Evolutionary conservation across 1,140 invertebrate genomes (phyloP), one percentile per base, ranked within the genome.

Genomic region (Acromyrmex heyeri): DNA sequence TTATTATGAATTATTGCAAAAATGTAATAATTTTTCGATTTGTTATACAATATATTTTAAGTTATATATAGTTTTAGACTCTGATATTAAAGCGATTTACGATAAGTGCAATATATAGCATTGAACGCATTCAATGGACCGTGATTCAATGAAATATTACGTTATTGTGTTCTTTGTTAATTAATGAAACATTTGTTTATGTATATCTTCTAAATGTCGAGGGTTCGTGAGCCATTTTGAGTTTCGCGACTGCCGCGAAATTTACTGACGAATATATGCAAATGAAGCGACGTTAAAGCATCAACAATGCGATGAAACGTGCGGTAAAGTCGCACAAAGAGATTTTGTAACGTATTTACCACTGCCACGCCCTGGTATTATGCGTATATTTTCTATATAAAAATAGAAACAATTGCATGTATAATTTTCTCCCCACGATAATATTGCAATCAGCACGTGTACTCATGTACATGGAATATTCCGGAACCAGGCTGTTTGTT

Each of bases 341-440:
- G 55, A 72, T 50, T 61, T 73, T 53, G 21, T 34, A 50, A 27
- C 12, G 24, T 77, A 64, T 77, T 77, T 77, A 62, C 3, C 21
- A 57, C 1, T 7, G 50, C 27, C 18, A 57, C 3, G n/a, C 6
- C 16, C 38, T 21, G 53, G 30, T 10, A 24, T 73, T 44, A 55
- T 21, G 18, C 24, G 21, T 30, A 67, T 10, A 16, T 7, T 30
- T 75, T 83, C 14, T 57, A 50, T 3, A 24, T 61, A 73, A 82
- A 82, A 82, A 82, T 82, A 75, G 69, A 83, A 73, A 61, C 38
- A 48, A 30, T 59, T 48, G 79, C 67, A 48, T 73, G 34, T 14
- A 44, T 30, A 72, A 59, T 82, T 59, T 27, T 34, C 18, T 48
- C 38, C 57, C 67, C 2, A 10, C 67, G 67, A 18, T 61, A 24